Percentiles rank a stretch among this genome's conserved stretches.
phyloP scores from a whole-genome alignment of 2,797 vertebrate genomes.

The Luscinia megarhynchos region DNA sequence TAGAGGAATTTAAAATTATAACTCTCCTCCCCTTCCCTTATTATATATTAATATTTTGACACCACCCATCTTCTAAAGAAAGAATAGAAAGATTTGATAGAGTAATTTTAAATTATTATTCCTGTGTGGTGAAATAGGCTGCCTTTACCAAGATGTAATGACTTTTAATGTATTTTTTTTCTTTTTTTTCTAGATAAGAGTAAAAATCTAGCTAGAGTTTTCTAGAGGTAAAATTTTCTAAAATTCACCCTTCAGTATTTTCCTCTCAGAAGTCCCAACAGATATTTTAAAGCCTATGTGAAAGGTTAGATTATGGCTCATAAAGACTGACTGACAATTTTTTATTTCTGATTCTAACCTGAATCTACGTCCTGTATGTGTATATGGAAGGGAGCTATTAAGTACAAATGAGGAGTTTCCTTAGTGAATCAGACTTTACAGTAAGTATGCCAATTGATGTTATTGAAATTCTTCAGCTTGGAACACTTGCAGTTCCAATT shows the following conservation, averaged over 20 bases:
- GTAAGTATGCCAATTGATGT: not conserved
- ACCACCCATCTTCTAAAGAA: not conserved
- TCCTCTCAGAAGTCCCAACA: not conserved
- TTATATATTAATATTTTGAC: not conserved
- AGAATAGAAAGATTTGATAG: not conserved
- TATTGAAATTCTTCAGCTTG: not conserved
- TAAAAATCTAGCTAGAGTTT: not conserved
- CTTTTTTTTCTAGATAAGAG: not conserved
- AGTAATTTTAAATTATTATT: not conserved
- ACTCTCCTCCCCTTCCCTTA: rapidly evolving
- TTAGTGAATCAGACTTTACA: not conserved
- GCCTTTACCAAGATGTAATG: not conserved
- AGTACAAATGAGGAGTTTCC: not conserved
- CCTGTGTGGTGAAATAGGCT: not conserved
- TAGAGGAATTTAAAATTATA: not conserved
- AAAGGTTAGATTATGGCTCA: not conserved
- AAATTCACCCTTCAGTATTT: not conserved
- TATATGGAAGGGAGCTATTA: not conserved
- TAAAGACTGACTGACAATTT: not conserved
- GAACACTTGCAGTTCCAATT: not conserved
- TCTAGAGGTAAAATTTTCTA: not conserved
- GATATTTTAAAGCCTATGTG: not conserved
- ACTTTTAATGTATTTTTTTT: too few relatives aligned
- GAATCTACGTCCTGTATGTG: not conserved
- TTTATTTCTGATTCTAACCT: not conserved